phyloP scores from a whole-genome alignment of 2,113 vertebrate species.

The Triplophysa siluroides region DNA sequence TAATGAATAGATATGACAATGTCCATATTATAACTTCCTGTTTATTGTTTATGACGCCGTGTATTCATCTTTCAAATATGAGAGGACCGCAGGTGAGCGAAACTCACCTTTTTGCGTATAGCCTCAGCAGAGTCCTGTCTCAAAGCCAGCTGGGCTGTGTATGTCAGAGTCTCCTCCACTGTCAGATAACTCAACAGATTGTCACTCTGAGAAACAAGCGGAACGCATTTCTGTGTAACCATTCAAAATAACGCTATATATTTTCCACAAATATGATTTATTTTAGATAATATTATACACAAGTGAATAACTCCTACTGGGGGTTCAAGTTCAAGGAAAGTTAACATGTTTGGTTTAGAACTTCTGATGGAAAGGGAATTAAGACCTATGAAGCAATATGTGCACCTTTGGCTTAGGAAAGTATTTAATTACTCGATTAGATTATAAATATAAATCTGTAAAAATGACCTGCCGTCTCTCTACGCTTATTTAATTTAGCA shows the following conservation, averaged over 20 bases:
- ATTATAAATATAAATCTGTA: constrained; percentile 64
- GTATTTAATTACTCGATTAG: constrained; percentile 76
- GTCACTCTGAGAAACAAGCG: constrained; percentile 76
- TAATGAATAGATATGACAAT: not conserved
- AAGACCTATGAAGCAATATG: constrained; percentile 55
- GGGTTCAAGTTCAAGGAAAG: not conserved
- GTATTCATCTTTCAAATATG: too few species aligned
- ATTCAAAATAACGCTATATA: not conserved
- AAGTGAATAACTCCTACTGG: not conserved
- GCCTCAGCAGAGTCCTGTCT: constrained; percentile 65
- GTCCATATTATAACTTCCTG: too few species aligned
- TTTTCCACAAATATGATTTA: not conserved
- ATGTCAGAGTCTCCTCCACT: constrained; percentile 86
- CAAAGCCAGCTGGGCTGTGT: constrained; percentile 85
- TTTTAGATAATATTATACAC: not conserved
- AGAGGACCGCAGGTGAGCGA: not conserved
- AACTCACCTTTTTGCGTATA: constrained; percentile 82
- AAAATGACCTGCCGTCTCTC: constrained; percentile 64
- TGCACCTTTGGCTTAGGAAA: not conserved
- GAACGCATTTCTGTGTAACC: not conserved
- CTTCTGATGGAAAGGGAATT: not conserved
- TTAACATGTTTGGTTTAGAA: not conserved
- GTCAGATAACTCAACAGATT: constrained; percentile 89
- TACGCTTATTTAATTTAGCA: constrained; percentile 72
- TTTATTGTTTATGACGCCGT: not conserved